Conservation (phyloP, 2,888 invertebrate genomes). For the Hetaerina titia region DNA sequence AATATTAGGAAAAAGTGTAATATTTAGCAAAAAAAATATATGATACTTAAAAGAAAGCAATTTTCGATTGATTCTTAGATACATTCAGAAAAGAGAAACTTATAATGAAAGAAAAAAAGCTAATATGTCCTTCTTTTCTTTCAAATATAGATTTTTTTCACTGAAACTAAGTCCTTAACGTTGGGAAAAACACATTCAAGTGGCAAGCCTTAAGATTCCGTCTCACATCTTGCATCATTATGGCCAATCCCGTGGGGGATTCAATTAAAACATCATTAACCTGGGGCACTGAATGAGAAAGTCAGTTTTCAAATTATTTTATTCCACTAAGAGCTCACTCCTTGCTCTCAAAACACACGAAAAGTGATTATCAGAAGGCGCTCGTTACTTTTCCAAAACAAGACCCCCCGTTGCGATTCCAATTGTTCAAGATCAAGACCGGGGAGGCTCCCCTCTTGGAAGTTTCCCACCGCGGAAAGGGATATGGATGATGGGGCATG, state of each 20-base stretch:
- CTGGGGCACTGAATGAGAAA: conserved; percentile 30
- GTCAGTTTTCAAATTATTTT: not conserved
- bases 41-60: too few relatives aligned
- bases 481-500: not conserved
- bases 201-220: not conserved
- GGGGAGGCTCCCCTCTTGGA: not conserved
- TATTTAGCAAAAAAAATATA: too few relatives aligned
- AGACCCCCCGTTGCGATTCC: not conserved
- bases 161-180: not conserved
- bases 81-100: too few relatives aligned
- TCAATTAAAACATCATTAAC: conserved; percentile 35
- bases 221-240: not conserved
- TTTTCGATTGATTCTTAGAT: too few relatives aligned
- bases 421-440: not conserved
- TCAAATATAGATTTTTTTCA: not conserved
- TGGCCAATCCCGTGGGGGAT: not conserved
- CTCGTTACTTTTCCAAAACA: conserved; percentile 27
- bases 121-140: not conserved
- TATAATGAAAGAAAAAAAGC: too few relatives aligned
- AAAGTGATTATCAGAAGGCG: not conserved
- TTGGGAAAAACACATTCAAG: not conserved
- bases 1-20: too few relatives aligned
- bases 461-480: not conserved
- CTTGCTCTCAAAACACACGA: too few relatives aligned
- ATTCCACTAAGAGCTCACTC: not conserved